Evolutionary conservation across 2,113 vertebrate species (phyloP).

Genomic region (Planiliza haematocheilus): DNA sequence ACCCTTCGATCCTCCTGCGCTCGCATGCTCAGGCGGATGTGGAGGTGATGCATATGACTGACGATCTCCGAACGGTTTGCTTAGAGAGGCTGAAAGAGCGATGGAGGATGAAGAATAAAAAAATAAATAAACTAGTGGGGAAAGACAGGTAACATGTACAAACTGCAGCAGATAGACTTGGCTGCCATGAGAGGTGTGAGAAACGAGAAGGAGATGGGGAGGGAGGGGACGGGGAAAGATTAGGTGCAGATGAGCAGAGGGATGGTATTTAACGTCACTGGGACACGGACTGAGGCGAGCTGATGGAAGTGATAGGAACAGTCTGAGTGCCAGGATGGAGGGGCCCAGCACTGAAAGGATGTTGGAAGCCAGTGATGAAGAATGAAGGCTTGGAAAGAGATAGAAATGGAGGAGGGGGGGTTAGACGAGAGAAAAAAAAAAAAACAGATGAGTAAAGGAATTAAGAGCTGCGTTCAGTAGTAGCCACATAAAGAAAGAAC

Average conservation of each 20-base stretch:
- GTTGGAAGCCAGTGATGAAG: slow-evolving; percentile 26
- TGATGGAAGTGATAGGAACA: slow-evolving; percentile 63
- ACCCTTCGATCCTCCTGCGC: slow-evolving; percentile 16
- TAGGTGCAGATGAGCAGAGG: slow-evolving; percentile 62
- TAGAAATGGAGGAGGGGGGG: not conserved
- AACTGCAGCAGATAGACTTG: slow-evolving; percentile 34
- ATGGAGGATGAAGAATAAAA: not conserved
- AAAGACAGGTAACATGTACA: slow-evolving; percentile 19
- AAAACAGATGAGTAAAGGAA: slow-evolving; percentile 10
- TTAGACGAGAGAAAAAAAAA: too few species aligned
- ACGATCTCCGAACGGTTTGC: slow-evolving; percentile 51
- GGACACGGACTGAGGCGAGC: slow-evolving; percentile 37
- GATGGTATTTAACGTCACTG: slow-evolving; percentile 57
- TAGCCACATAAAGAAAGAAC: not conserved
- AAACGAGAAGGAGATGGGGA: slow-evolving; percentile 27
- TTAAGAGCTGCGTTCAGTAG: not conserved
- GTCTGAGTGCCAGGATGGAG: slow-evolving; percentile 38
- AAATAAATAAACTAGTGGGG: slow-evolving; percentile 5
- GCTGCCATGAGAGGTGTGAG: slow-evolving; percentile 47
- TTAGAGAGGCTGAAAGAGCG: slow-evolving; percentile 21
- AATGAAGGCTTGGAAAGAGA: slow-evolving; percentile 18
- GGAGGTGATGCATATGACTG: slow-evolving; percentile 58
- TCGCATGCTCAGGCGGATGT: slow-evolving; percentile 51
- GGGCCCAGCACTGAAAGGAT: slow-evolving; percentile 36
- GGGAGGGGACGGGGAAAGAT: slow-evolving; percentile 45